phyloP scores from a whole-genome alignment of 2,113 vertebrate genomes.

The Platanista minor region DNA sequence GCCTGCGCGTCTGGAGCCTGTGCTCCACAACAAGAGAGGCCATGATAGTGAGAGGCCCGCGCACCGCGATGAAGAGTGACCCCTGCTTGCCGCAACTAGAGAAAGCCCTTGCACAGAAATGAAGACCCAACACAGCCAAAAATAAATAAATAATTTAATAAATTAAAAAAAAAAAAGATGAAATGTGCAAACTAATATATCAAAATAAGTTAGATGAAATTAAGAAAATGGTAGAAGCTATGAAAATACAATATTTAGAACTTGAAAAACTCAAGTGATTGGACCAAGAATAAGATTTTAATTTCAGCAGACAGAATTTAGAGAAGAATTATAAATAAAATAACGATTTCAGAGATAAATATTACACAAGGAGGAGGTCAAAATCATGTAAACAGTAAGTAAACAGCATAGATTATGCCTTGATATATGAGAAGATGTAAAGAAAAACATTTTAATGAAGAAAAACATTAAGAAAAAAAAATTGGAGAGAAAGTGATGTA shows the following conservation, averaged over 20 bases:
- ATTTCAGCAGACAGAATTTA: neutral
- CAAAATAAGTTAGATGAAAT: neutral
- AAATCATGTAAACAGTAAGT: neutral
- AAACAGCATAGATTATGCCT: neutral
- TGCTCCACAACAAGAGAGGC: too few relatives aligned
- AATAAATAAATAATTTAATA: too few relatives aligned
- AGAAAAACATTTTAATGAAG: neutral
- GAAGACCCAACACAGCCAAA: too few relatives aligned
- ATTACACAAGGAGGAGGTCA: neutral
- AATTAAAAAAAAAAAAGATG: neutral
- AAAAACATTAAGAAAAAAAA: neutral
- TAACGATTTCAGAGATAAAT: neutral
- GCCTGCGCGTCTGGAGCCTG: too few relatives aligned
- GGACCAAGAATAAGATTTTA: too few relatives aligned
- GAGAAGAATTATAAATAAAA: neutral
- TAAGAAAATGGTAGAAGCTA: neutral
- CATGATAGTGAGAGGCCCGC: too few relatives aligned
- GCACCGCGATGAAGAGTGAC: too few relatives aligned
- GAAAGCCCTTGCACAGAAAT: too few relatives aligned
- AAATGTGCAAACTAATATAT: neutral
- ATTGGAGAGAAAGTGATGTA: neutral
- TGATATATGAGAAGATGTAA: neutral
- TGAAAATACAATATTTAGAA: neutral
- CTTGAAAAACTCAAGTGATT: neutral
- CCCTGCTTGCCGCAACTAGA: too few relatives aligned